Percentiles rank a stretch among this genome's conserved stretches.
Conservation (phyloP, 2,888 invertebrate species). For the Arge pagana region DNA sequence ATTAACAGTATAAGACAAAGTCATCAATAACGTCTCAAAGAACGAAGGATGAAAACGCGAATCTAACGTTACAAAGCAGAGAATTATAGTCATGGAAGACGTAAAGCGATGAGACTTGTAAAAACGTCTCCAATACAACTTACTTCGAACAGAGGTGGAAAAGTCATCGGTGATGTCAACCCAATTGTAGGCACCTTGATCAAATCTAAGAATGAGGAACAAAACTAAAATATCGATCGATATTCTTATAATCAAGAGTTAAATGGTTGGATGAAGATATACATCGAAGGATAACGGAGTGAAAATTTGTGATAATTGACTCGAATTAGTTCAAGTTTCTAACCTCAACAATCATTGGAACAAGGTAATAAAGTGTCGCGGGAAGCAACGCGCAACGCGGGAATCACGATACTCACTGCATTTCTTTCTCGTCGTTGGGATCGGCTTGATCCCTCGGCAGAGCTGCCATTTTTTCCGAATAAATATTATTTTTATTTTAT, state of each 20-base stretch:
- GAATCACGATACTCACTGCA: slow-evolving; percentile 44
- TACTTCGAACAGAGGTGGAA: slow-evolving; percentile 46
- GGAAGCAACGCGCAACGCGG: neutral
- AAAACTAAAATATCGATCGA: neutral
- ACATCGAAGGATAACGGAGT: neutral
- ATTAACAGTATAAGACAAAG: too few relatives aligned
- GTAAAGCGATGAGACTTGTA: too few relatives aligned
- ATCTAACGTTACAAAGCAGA: too few relatives aligned
- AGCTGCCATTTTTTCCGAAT: slow-evolving; percentile 54
- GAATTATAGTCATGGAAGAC: too few relatives aligned
- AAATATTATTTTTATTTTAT: too few relatives aligned
- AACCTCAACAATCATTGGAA: slow-evolving; percentile 4
- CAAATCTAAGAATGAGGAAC: slow-evolving; percentile 39
- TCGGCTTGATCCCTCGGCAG: slow-evolving; percentile 49
- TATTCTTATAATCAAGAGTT: neutral
- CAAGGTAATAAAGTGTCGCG: neutral
- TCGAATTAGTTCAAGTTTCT: neutral
- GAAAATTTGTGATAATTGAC: neutral
- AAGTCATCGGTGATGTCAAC: slow-evolving; percentile 71
- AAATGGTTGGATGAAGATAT: neutral
- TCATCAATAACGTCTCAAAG: too few relatives aligned
- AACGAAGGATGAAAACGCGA: too few relatives aligned
- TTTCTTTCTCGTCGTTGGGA: slow-evolving; percentile 50
- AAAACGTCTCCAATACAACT: slow-evolving; percentile 13
- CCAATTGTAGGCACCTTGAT: slow-evolving; percentile 66